Evolutionary conservation across 2,113 vertebrate genomes (phyloP).

Genomic region (Oophaga pumilio): DNA sequence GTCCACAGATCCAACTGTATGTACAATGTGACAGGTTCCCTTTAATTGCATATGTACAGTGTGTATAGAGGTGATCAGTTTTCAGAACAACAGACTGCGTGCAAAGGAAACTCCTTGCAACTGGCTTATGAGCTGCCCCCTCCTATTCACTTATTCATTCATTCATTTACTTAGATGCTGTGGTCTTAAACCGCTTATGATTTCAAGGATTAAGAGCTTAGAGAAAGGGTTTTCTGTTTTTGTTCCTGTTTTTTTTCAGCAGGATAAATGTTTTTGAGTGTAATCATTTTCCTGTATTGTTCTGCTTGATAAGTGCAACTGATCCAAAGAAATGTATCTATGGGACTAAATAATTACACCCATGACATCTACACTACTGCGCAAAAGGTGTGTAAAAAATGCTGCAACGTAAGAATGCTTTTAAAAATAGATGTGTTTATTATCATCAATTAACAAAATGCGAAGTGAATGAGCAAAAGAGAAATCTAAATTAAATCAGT

Average conservation of each 20-base stretch:
- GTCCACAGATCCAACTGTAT: no score
- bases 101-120: background rate
- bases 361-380: background rate
- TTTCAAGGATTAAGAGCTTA: constrained; percentile 54
- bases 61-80: background rate
- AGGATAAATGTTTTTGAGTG: constrained; percentile 38
- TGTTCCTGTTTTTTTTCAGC: constrained; percentile 45
- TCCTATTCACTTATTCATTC: constrained; percentile 42
- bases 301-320: background rate
- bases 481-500: no score
- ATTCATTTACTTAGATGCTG: constrained; percentile 55
- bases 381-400: no score
- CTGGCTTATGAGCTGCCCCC: constrained; percentile 27
- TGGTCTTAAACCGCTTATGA: constrained; percentile 55
- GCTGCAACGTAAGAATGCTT: no score
- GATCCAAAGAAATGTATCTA: background rate
- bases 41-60: background rate
- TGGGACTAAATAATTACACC: background rate
- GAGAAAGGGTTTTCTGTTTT: constrained; percentile 33
- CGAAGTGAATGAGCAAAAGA: no score
- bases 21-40: no score
- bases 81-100: background rate
- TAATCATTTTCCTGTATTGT: background rate
- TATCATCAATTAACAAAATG: no score
- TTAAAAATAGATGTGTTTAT: no score